Evolutionary conservation across 2,888 invertebrate genomes (phyloP).

Genomic region (Sphaerophoria rueppellii): DNA sequence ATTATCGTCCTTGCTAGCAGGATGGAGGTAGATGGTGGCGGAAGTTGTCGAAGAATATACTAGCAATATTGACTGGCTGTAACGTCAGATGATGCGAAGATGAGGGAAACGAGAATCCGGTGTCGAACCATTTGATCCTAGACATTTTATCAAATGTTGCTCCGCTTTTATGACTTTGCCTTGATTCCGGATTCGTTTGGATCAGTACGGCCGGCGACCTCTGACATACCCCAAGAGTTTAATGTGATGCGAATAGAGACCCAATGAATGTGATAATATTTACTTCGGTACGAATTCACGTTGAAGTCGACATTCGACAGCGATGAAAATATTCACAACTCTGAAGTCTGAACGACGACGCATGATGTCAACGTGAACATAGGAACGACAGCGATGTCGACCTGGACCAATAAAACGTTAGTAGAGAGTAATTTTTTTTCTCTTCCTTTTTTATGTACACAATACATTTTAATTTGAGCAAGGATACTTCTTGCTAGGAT

Average conservation of each 20-base stretch:
- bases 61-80: slow-evolving; percentile 10
- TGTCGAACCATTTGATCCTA: slow-evolving; percentile 62
- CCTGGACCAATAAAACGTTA: slow-evolving; percentile 16
- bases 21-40: slow-evolving; percentile 7
- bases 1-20: slow-evolving; percentile 48
- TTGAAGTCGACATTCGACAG: slow-evolving; percentile 1
- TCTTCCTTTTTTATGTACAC: slow-evolving; percentile 18
- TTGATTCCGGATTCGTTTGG: slow-evolving; percentile 15
- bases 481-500: slow-evolving; percentile 16
- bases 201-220: slow-evolving; percentile 16
- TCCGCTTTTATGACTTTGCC: slow-evolving; percentile 47
- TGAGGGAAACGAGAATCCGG: slow-evolving; percentile 24
- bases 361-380: background rate
- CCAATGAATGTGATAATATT: slow-evolving; percentile 47
- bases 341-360: background rate
- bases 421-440: slow-evolving; percentile 8
- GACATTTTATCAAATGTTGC: slow-evolving; percentile 67
- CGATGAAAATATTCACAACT: background rate
- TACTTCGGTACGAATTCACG: background rate
- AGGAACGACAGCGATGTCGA: slow-evolving; percentile 3
- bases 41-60: slow-evolving; percentile 9
- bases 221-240: slow-evolving; percentile 11
- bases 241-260: slow-evolving; percentile 33
- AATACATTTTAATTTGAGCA: slow-evolving; percentile 59
- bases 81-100: background rate